Percentiles rank a stretch among this genome's conserved stretches.
Evolutionary conservation across 2,113 vertebrate genomes (phyloP).

Genomic region (Nyctibius bracteatus): DNA sequence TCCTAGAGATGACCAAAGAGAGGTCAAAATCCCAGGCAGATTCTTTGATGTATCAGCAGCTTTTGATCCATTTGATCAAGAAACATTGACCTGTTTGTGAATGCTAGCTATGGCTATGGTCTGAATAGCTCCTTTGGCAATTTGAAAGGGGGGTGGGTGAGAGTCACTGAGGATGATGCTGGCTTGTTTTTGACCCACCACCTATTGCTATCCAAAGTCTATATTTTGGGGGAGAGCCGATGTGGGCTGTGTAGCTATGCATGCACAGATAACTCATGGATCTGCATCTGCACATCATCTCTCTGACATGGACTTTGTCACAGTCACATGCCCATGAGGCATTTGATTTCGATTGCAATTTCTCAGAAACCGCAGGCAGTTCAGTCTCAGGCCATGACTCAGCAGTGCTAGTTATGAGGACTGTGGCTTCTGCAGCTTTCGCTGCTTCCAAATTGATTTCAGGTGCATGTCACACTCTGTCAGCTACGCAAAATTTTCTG

Average conservation of each 20-base stretch:
- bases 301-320: not conserved
- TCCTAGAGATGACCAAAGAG: not conserved
- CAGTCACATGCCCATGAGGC: not conserved
- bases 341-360: not conserved
- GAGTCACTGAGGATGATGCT: not conserved
- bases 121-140: not conserved
- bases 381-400: conserved; percentile 1
- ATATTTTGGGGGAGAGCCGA: not conserved
- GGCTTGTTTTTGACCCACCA: not conserved
- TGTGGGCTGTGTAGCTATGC: not conserved
- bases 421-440: not conserved
- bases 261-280: not conserved
- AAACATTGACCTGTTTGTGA: not conserved
- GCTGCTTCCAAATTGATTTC: conserved; percentile 39
- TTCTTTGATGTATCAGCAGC: not conserved
- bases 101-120: not conserved
- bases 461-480: not conserved
- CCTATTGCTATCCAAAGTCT: not conserved
- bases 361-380: not conserved
- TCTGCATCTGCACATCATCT: not conserved
- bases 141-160: not conserved
- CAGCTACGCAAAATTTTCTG: not conserved
- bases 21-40: not conserved
- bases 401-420: not conserved
- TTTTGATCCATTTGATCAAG: not conserved